phyloP scores from a whole-genome alignment of 2,113 vertebrate genomes.

The Crocuta crocuta region DNA sequence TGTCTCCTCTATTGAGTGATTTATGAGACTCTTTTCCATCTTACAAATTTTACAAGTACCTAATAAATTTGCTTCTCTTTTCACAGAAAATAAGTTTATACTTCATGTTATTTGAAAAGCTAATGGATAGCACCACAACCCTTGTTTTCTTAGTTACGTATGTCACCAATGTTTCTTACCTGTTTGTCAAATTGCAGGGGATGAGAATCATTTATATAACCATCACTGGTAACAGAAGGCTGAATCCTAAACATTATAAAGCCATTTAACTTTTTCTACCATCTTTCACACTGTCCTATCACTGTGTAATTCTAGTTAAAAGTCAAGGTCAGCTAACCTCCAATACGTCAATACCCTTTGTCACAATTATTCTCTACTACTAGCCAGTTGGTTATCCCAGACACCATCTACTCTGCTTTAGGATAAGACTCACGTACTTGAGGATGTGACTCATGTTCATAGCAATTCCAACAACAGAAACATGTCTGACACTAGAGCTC shows the following conservation, averaged over 20 bases:
- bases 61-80: not conserved
- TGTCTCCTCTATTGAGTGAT: not conserved
- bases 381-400: not conserved
- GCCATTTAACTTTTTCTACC: not conserved
- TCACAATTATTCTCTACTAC: not conserved
- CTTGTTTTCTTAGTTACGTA: not conserved
- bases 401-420: not conserved
- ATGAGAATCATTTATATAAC: not conserved
- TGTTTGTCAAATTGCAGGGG: not conserved
- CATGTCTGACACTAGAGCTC: not conserved
- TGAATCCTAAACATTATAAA: not conserved
- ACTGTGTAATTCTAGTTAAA: not conserved
- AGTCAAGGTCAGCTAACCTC: not conserved
- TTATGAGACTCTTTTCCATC: not conserved
- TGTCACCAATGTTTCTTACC: not conserved
- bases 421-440: not conserved
- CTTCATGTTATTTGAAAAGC: not conserved
- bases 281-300: not conserved
- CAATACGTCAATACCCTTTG: not conserved
- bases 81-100: not conserved
- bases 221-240: not conserved
- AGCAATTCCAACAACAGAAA: not conserved
- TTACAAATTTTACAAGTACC: not conserved
- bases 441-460: not conserved
- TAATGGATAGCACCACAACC: not conserved